These are phyloP conservation scores for Sitta europaea DNA, from an alignment of 2,113 vertebrate species.

Conservation along the genomic window DNA sequence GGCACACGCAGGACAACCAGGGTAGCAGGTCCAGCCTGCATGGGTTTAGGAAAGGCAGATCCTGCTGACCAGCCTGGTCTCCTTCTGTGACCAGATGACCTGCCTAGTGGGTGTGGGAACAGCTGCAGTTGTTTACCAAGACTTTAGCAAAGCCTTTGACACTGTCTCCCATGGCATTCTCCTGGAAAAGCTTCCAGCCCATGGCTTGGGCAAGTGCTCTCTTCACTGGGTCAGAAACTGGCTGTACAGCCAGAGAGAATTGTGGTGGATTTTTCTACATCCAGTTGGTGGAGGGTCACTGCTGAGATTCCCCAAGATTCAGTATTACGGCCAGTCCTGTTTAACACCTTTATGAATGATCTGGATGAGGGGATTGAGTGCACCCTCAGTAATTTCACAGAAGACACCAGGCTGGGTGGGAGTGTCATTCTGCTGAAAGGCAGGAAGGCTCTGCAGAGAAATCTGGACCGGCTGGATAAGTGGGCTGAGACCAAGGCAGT, in stretches of 20 bases:
- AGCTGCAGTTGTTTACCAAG: background rate
- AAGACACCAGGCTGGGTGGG: background rate
- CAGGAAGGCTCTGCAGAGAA: background rate
- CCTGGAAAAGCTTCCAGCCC: background rate
- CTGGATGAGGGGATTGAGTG: rapidly evolving
- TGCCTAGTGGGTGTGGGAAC: background rate
- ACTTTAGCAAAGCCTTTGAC: background rate
- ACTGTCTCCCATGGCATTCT: background rate
- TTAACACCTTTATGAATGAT: background rate
- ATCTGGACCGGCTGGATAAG: background rate
- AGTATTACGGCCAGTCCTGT: background rate
- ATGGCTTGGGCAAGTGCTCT: rapidly evolving
- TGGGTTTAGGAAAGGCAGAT: background rate
- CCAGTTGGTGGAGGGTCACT: background rate
- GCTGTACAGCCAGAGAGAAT: background rate
- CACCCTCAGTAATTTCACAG: background rate
- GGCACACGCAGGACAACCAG: rapidly evolving
- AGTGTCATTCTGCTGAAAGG: background rate
- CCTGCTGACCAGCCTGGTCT: background rate
- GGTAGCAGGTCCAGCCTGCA: background rate
- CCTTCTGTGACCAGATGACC: background rate
- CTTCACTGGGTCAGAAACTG: background rate
- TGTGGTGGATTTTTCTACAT: background rate
- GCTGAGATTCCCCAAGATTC: background rate
- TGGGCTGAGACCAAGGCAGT: background rate